Base-by-base conservation (phyloP, 2,888 invertebrate species). In the Uropetala carovei region DNA sequence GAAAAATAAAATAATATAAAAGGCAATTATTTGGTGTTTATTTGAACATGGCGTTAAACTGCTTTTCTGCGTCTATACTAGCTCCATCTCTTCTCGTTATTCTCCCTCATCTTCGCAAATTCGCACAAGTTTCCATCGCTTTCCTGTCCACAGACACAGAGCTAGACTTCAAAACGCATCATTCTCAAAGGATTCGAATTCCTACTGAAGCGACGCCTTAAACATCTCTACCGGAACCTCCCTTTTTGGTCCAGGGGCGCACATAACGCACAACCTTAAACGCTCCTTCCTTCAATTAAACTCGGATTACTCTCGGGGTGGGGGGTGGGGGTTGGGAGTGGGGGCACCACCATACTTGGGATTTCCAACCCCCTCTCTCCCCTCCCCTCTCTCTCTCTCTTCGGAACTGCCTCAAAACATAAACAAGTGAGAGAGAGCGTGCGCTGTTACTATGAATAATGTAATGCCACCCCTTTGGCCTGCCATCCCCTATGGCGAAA, bases 381-480 rank as follows among this genome's bases (percentile, higher is more conserved):
- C n/a, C 64, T 64, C 64, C 14, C 11, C 59, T 27, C 22, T n/a
- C 57, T n/a, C 16, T 9, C 59, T 30, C 13, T 7, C 57, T 22
- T 27, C 59, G 11, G 14, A 27, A 58, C n/a, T 85, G 58, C 3
- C 59, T 85, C 59, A 59, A 86, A 86, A 30, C 60, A 18, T 68
- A 83, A 83, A 57, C 83, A 83, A 14, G 60, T 64, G 86, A 27
- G 60, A 27, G 59, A 60, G 86, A 43, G 43, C 64, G 64, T 58
- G n/a, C 89, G 27, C 89, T 89, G 22, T 22, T 22, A 22, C 75
- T 43, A 64, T 89, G 89, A 89, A 89, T 89, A 89, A 89, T 89
- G 89, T 60, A 89, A 64, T 68, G 89, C 89, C 64, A 89, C 89
- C 89, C 89, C 89, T 89, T 86, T 10, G 60, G 60, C 86, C 68